These are phyloP conservation scores for Danionella dracula DNA, from an alignment of 2,797 vertebrate genomes.

Conservation along the genomic window DNA sequence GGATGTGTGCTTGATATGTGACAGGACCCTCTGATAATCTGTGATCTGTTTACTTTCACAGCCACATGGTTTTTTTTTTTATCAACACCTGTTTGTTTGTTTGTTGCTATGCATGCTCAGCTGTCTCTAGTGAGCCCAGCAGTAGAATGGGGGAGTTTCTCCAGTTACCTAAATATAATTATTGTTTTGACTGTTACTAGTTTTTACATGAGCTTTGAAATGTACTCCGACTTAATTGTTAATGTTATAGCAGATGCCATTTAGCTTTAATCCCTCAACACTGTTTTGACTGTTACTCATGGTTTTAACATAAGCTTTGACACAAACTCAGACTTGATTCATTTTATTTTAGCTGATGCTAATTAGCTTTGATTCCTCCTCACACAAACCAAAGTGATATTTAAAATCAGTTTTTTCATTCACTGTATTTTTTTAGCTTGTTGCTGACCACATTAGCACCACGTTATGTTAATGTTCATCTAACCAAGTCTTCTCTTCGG, in stretches of 20 bases:
- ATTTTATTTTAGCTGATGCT: background rate
- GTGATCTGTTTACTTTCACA: conserved; percentile 18
- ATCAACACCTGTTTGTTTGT: background rate
- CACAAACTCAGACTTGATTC: background rate
- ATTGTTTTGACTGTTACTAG: background rate
- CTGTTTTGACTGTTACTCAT: no score
- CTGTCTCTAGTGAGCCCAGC: background rate
- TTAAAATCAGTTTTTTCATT: no score
- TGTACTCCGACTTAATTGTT: no score
- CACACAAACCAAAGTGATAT: no score
- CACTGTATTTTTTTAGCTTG: no score
- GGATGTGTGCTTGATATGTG: conserved; percentile 20
- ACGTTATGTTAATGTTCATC: no score
- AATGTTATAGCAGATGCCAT: no score
- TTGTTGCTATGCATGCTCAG: background rate
- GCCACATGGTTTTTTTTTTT: no score
- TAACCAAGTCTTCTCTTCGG: no score
- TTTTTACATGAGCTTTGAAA: background rate
- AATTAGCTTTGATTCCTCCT: background rate
- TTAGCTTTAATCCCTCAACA: background rate
- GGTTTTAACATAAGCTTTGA: no score
- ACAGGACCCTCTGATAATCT: conserved; percentile 25
- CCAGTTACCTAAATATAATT: background rate
- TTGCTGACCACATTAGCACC: background rate
- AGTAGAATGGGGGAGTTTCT: no score